Evolutionary conservation across 92 coral and sea anemone species (phyloP).

Genomic region (Blastomussa wellsi): DNA sequence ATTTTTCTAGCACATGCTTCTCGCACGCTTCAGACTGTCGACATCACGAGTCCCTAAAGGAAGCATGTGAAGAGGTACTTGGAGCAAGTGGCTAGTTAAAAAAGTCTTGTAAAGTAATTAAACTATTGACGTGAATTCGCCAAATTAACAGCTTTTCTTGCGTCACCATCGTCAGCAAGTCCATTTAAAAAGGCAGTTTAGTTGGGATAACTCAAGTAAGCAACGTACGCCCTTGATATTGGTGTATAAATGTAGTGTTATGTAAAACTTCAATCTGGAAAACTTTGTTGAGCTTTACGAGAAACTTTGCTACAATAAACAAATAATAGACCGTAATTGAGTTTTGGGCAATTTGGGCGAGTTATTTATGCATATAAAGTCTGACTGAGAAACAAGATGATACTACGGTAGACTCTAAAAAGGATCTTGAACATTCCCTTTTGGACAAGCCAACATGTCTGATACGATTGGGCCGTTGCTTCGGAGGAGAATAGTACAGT

Average conservation of each 20-base stretch:
- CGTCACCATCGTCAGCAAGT: not conserved
- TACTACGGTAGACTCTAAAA: not conserved
- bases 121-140: constrained; percentile 30
- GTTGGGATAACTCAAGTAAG: not conserved
- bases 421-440: not conserved
- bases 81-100: constrained; percentile 21
- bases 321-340: not conserved
- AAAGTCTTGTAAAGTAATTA: not conserved
- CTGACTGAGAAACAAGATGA: constrained; percentile 1
- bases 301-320: not conserved
- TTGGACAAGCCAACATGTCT: not conserved
- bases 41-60: not conserved
- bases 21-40: not conserved
- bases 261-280: not conserved
- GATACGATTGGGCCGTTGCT: not conserved
- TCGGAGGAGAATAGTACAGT: not conserved
- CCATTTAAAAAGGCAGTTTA: not conserved
- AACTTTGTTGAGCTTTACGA: not conserved
- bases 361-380: constrained; percentile 8
- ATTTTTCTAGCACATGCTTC: not conserved
- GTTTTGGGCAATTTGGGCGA: not conserved
- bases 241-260: not conserved
- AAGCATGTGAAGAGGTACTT: not conserved
- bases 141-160: too few relatives aligned
- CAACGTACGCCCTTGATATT: not conserved